Conservation (phyloP, 2,888 invertebrate genomes). For the Pedicia rivosa region DNA sequence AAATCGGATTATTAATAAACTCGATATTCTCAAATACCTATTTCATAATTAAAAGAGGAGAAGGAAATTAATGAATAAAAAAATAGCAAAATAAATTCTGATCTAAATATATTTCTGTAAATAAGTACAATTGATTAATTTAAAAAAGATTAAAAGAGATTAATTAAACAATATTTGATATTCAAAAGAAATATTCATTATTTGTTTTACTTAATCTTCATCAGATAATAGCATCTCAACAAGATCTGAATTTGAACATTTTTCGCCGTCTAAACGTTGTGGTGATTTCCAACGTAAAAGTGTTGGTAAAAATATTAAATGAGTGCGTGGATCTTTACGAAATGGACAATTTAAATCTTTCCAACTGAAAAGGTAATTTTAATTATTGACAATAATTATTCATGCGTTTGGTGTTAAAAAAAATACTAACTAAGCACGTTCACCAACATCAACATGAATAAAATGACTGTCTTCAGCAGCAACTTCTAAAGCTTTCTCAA, state of each 20-base stretch:
- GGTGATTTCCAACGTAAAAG: conserved; percentile 62
- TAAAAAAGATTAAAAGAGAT: too few species aligned
- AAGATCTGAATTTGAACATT: conserved; percentile 55
- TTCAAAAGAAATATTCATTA: too few species aligned
- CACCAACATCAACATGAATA: conserved; percentile 64
- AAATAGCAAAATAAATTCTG: too few species aligned
- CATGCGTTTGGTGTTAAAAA: neutral
- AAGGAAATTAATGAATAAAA: too few species aligned
- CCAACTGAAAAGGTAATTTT: conserved; percentile 46
- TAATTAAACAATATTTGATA: too few species aligned
- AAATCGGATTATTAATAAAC: too few species aligned
- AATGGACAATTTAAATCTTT: conserved; percentile 68
- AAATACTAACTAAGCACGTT: conserved; percentile 49
- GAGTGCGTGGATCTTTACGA: conserved; percentile 54
- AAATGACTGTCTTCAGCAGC: conserved; percentile 47
- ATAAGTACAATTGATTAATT: too few species aligned
- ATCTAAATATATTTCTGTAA: too few species aligned
- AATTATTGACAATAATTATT: neutral
- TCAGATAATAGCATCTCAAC: conserved; percentile 68
- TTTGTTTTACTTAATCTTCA: conserved; percentile 34
- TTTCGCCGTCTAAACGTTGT: conserved; percentile 61
- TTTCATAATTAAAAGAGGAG: too few species aligned
- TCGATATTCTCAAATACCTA: too few species aligned
- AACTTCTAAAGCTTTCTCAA: conserved; percentile 46
- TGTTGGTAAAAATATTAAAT: conserved; percentile 68